These are phyloP conservation scores for Shinisaurus crocodilurus DNA, from an alignment of 2,113 vertebrate genomes.

Conservation along the genomic window DNA sequence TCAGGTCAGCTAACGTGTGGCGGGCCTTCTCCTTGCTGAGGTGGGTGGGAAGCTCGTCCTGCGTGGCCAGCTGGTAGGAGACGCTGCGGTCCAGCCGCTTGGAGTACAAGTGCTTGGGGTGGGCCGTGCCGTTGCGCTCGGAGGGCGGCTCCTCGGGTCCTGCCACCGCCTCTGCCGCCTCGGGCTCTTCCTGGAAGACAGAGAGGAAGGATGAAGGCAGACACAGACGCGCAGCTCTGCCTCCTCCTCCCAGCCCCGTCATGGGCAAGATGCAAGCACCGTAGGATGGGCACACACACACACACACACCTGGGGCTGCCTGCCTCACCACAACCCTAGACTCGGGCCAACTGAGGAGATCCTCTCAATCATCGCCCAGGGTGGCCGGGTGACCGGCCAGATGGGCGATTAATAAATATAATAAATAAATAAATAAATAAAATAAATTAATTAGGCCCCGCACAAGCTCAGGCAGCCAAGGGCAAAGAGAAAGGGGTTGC, in stretches of 20 bases:
- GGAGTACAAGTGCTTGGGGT: conserved; percentile 76
- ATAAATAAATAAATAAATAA: no score
- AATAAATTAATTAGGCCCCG: no score
- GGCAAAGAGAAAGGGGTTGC: neutral
- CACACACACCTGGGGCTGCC: neutral
- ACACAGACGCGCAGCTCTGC: fast-evolving
- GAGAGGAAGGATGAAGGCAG: no score
- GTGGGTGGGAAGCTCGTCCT: conserved; percentile 40
- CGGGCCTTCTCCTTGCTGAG: conserved; percentile 82
- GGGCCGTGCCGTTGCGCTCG: conserved; percentile 79
- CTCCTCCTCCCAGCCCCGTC: no score
- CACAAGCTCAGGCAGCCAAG: neutral
- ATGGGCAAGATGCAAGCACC: no score
- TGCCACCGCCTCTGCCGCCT: neutral
- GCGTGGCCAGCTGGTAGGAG: conserved; percentile 80
- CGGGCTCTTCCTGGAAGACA: neutral
- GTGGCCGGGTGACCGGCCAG: no score
- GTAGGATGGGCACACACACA: neutral
- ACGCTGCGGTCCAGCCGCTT: conserved; percentile 84
- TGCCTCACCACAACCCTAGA: no score
- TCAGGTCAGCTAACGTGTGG: conserved; percentile 91
- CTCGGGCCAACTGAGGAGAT: no score
- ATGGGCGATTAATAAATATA: no score
- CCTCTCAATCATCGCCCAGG: no score
- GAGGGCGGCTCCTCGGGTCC: conserved; percentile 44